Conservation (phyloP, 2,113 vertebrate genomes). For the Anhinga rufa region DNA sequence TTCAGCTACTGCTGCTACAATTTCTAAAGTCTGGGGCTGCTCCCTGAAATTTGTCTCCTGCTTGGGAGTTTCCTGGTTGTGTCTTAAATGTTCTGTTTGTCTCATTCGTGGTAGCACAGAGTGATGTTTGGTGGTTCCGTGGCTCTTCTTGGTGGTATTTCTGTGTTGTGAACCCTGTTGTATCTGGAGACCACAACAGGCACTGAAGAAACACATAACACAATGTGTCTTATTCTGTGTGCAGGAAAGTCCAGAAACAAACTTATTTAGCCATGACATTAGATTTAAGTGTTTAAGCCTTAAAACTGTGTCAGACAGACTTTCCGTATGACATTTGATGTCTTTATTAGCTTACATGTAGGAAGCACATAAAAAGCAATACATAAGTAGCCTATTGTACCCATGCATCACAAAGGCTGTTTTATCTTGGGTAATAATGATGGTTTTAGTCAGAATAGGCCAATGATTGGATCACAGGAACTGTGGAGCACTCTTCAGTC, state of each 20-base stretch:
- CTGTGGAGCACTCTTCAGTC: not conserved
- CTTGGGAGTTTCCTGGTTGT: not conserved
- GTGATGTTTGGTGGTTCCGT: not conserved
- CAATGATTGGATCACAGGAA: not conserved
- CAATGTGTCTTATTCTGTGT: not conserved
- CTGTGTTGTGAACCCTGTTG: not conserved
- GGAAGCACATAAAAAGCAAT: not conserved
- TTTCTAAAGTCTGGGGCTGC: not conserved
- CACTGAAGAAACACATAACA: not conserved
- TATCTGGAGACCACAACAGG: not conserved
- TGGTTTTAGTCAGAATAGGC: not conserved
- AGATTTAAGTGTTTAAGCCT: not conserved
- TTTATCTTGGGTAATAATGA: not conserved
- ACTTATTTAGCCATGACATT: not conserved
- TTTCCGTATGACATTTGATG: not conserved
- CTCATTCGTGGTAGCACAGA: not conserved
- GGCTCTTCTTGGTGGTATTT: not conserved
- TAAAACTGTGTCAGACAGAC: not conserved
- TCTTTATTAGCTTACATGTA: not conserved
- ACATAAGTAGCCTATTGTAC: not conserved
- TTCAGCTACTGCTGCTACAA: not conserved
- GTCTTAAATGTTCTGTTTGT: not conserved
- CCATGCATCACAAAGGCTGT: not conserved
- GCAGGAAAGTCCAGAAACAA: not conserved
- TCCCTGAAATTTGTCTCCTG: not conserved